phyloP scores from a whole-genome alignment of 2,888 invertebrate genomes.

The Stegophylla sp. region DNA sequence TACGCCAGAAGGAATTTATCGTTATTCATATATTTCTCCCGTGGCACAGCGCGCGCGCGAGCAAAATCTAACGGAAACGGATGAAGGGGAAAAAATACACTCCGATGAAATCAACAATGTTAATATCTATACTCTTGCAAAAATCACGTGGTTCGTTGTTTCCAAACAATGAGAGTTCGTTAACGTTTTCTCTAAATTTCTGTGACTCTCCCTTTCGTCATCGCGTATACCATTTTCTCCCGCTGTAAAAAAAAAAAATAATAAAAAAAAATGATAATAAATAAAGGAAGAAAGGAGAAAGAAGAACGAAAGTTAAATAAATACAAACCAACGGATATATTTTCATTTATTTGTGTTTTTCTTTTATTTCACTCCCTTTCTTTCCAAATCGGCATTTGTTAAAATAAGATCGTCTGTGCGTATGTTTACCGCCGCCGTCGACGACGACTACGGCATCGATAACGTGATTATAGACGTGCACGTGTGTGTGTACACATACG shows the following conservation, averaged over 20 bases:
- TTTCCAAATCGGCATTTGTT: conserved; percentile 12
- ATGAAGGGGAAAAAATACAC: conserved; percentile 18
- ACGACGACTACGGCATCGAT: neutral
- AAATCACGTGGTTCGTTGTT: conserved; percentile 48
- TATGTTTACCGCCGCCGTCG: conserved; percentile 10
- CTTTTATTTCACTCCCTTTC: neutral
- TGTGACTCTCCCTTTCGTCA: conserved; percentile 17
- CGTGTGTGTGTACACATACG: too few relatives aligned
- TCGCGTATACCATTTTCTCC: neutral
- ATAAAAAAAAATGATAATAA: too few relatives aligned
- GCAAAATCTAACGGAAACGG: conserved; percentile 37
- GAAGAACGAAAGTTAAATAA: conserved; percentile 5
- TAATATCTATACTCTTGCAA: conserved; percentile 18
- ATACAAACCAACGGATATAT: conserved; percentile 4
- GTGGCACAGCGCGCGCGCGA: neutral
- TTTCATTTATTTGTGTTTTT: conserved; percentile 29
- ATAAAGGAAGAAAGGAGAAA: neutral
- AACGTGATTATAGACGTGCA: conserved; percentile 25
- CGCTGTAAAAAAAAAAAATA: neutral
- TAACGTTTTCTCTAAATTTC: conserved; percentile 35
- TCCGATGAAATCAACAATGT: conserved; percentile 46
- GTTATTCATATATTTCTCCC: conserved; percentile 24
- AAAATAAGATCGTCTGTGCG: neutral
- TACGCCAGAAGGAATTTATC: conserved; percentile 15
- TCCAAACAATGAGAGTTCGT: conserved; percentile 49